Conservation (phyloP, 2,113 vertebrate genomes). For the Mobula hypostoma region DNA sequence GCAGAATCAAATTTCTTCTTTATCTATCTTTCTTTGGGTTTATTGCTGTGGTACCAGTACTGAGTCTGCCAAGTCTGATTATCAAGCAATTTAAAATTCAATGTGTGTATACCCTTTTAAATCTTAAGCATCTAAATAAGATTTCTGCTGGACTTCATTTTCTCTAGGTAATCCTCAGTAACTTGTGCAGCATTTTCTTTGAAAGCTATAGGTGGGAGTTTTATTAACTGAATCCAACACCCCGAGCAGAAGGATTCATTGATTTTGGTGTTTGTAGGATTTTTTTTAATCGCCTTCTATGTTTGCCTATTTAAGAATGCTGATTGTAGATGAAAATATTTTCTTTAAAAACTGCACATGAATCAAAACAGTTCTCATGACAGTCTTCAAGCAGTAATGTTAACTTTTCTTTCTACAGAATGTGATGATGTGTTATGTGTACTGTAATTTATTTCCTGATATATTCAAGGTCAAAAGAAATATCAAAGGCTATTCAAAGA, state of each 20-base stretch:
- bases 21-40: too few relatives aligned
- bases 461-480: not conserved
- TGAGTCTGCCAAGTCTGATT: not conserved
- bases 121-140: not conserved
- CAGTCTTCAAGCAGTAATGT: too few relatives aligned
- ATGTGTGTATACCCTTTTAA: not conserved
- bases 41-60: too few relatives aligned
- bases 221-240: not conserved
- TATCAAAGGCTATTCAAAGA: not conserved
- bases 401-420: too few relatives aligned
- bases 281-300: not conserved
- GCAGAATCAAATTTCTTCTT: too few relatives aligned
- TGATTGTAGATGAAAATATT: not conserved
- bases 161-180: not conserved
- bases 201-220: not conserved
- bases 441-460: not conserved
- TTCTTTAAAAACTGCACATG: too few relatives aligned
- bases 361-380: too few relatives aligned
- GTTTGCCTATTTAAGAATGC: not conserved
- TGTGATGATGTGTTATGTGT: not conserved
- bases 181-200: not conserved
- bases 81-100: not conserved
- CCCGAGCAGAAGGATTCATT: not conserved
- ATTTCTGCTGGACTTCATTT: not conserved
- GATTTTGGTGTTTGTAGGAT: not conserved